phyloP scores from a whole-genome alignment of 2,888 invertebrate species.

The Andrena hattorfiana region DNA sequence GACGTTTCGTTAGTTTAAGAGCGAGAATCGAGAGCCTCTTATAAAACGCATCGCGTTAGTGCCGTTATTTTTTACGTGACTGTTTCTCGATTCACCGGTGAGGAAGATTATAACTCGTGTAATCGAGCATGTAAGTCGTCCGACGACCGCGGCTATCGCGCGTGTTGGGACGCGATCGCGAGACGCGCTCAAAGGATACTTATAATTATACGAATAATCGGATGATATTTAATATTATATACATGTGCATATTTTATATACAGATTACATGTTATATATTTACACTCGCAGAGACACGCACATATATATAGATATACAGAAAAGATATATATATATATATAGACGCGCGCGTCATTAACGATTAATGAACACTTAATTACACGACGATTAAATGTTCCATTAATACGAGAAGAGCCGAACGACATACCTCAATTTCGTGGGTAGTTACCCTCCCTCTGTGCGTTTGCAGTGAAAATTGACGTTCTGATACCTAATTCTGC shows the following conservation, averaged over 20 bases:
- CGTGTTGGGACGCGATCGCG: conserved; percentile 51
- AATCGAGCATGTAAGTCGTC: conserved; percentile 61
- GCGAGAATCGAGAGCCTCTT: conserved; percentile 58
- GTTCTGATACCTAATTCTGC: not conserved
- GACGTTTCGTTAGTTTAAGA: conserved; percentile 39
- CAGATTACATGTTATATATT: conserved; percentile 50
- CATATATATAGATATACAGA: conserved; percentile 12
- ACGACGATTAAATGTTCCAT: conserved; percentile 67
- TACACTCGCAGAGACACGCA: conserved; percentile 61
- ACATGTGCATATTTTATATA: conserved; percentile 70
- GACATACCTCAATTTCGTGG: conserved; percentile 82
- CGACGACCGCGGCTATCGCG: conserved; percentile 63
- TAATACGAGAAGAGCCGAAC: conserved; percentile 75
- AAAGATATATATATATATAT: conserved; percentile 8
- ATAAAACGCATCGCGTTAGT: conserved; percentile 28
- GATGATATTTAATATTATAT: conserved; percentile 78
- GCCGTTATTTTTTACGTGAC: conserved; percentile 48
- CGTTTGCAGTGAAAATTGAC: conserved; percentile 64
- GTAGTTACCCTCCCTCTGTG: conserved; percentile 77
- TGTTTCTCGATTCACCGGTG: conserved; percentile 61
- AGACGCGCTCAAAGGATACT: conserved; percentile 78
- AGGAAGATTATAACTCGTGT: conserved; percentile 45
- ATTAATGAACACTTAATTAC: conserved; percentile 68
- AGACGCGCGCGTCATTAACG: conserved; percentile 60
- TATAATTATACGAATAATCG: conserved; percentile 76